Percentiles rank a stretch among this genome's conserved stretches.
Conservation (phyloP, 2,113 vertebrate genomes). For the Callorhinus ursinus region DNA sequence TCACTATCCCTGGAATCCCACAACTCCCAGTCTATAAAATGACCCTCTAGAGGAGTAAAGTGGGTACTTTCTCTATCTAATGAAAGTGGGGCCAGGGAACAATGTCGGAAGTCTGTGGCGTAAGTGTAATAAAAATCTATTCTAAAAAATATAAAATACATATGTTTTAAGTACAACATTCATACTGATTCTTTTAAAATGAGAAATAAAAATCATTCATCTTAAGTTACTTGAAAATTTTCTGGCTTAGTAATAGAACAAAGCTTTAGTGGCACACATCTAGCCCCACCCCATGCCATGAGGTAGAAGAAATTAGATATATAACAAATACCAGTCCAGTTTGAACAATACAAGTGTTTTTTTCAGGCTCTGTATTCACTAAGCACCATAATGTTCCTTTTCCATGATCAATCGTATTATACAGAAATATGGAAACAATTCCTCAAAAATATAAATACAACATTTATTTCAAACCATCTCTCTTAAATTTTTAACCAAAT, state of each 20-base stretch:
- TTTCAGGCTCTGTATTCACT: not conserved
- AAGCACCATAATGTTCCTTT: not conserved
- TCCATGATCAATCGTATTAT: not conserved
- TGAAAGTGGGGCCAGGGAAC: not conserved
- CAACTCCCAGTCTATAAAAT: not conserved
- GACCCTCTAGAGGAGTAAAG: not conserved
- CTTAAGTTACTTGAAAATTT: not conserved
- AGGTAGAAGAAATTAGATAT: not conserved
- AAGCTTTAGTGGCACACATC: not conserved
- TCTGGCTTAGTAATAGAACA: not conserved
- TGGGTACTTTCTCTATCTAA: not conserved
- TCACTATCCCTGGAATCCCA: not conserved
- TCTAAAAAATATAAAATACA: not conserved
- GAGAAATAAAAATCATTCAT: not conserved
- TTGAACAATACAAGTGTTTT: not conserved
- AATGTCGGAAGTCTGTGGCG: not conserved
- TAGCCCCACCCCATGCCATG: not conserved
- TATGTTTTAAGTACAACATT: not conserved
- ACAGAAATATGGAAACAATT: conserved; percentile 32
- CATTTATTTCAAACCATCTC: not conserved
- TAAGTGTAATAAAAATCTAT: not conserved
- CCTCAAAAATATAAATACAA: not conserved
- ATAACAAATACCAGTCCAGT: not conserved
- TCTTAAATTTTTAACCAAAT: not conserved
- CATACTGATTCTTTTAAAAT: not conserved